A percentile compares a stretch with the other conserved stretches of the same genome.
Conservation (phyloP, 2,113 vertebrate genomes). For the Myrmecophaga tridactyla region DNA sequence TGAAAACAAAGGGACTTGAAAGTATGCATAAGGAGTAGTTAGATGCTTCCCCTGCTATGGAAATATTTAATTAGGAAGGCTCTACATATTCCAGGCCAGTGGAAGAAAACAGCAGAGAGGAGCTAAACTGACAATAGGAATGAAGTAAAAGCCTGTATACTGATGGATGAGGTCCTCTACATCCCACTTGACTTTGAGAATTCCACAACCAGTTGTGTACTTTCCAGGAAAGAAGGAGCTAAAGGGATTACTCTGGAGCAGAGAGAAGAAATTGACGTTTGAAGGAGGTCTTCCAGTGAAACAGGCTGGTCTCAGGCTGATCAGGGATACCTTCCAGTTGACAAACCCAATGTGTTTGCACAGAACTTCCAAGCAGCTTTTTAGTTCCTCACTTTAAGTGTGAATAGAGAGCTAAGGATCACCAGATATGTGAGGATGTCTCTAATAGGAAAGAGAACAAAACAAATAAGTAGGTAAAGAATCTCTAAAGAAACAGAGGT, state of each 20-base stretch:
- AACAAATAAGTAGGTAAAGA: not conserved
- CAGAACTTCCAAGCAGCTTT: not conserved
- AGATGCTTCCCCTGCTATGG: not conserved
- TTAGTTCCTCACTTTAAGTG: not conserved
- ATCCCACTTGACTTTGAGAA: not conserved
- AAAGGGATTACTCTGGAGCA: not conserved
- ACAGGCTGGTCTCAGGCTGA: not conserved
- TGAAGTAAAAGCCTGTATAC: not conserved
- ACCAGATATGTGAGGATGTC: not conserved
- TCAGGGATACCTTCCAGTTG: not conserved
- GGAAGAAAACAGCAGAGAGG: not conserved
- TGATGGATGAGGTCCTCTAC: not conserved
- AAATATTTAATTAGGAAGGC: not conserved
- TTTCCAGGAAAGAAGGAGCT: not conserved
- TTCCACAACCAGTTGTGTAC: not conserved
- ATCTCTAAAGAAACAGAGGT: constrained; percentile 8
- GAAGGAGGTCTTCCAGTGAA: not conserved
- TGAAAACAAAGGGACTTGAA: not conserved
- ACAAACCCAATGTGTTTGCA: not conserved
- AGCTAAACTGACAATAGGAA: not conserved
- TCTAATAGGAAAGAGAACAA: not conserved
- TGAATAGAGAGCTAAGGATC: not conserved
- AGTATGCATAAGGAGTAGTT: not conserved
- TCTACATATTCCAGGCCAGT: not conserved
- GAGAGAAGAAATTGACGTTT: not conserved